Evolutionary conservation across 2,888 invertebrate species (phyloP), one percentile per base, ranked within the genome.

Genomic region (Hoplodrina blanda): DNA sequence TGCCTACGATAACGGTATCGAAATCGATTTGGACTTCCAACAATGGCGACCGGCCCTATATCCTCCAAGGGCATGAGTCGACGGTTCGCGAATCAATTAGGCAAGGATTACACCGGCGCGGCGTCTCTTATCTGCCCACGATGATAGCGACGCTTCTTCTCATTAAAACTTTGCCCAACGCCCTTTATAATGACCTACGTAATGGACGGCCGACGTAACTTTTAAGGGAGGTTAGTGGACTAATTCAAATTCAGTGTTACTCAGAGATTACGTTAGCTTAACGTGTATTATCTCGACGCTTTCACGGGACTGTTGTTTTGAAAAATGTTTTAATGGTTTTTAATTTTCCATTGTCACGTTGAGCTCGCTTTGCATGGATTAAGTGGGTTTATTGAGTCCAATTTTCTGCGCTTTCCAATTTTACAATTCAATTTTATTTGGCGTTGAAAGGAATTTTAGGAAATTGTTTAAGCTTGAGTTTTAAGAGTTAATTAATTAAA

Each of bases 71-170:
- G 78, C 80, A 81, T 87, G 88, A 89, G 81, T 89, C 87, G 85
- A 75, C 89, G 83, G 80, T 89, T 87, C 79, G 83, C 80, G 85
- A 92, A 93, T 93, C 92, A 93, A 94, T 93, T 93, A 93, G 87
- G 84, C 80, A 77, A 82, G 89, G 90, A 91, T 91, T 85, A 86
- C 85, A 72, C 67, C 69, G 84, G 76, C 79, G 70, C 69, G 84
- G 76, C 79, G 70, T 69, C 84, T 85, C 81, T 89, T 88, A 89
- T 89, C 88, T 85, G 83, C 83, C 83, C 83, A 77, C 83, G 87
- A 85, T 84, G 89, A 87, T 87, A 82, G 81, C 82, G 79, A 80
- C 83, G 84, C 85, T 86, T 87, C 88, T 85, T 90, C 91, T 92
- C 91, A 93, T 93, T 93, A 93, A 92, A 93, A 93, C 91, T 93